Evolutionary conservation across 2,888 invertebrate genomes (phyloP).

Genomic region (Taphrorychus bicolor): DNA sequence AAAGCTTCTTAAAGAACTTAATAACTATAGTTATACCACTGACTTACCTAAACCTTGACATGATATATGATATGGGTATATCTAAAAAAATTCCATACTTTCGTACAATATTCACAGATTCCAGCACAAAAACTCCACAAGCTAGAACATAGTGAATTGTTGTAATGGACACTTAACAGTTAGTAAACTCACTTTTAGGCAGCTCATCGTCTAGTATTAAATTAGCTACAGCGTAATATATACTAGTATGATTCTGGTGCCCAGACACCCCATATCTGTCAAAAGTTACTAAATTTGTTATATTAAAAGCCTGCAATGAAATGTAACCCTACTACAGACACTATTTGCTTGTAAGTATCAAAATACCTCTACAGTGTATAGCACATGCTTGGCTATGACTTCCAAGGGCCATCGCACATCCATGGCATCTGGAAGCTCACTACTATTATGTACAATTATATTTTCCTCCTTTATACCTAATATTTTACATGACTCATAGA

Average conservation of each 20-base stretch:
- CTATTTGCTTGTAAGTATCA: background rate
- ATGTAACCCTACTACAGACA: background rate
- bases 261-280: constrained; percentile 92
- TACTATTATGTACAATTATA: constrained; percentile 74
- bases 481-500: constrained; percentile 79
- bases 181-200: constrained; percentile 70
- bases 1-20: background rate
- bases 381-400: constrained; percentile 68
- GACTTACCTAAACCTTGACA: constrained; percentile 78
- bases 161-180: background rate
- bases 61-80: constrained; percentile 78
- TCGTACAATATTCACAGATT: constrained; percentile 83
- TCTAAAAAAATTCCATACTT: constrained; percentile 88
- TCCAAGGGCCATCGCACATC: constrained; percentile 77
- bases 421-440: constrained; percentile 79
- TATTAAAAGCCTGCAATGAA: constrained; percentile 64
- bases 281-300: constrained; percentile 90
- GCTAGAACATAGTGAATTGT: constrained; percentile 67
- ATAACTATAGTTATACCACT: constrained; percentile 7
- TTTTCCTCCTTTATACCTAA: constrained; percentile 82
- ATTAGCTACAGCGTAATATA: constrained; percentile 82
- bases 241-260: constrained; percentile 90
- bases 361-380: constrained; percentile 68
- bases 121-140: constrained; percentile 83
- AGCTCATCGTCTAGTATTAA: constrained; percentile 77